These are phyloP conservation scores for Orius insidiosus DNA, from an alignment of 1,140 invertebrate species.

Conservation along the genomic window DNA sequence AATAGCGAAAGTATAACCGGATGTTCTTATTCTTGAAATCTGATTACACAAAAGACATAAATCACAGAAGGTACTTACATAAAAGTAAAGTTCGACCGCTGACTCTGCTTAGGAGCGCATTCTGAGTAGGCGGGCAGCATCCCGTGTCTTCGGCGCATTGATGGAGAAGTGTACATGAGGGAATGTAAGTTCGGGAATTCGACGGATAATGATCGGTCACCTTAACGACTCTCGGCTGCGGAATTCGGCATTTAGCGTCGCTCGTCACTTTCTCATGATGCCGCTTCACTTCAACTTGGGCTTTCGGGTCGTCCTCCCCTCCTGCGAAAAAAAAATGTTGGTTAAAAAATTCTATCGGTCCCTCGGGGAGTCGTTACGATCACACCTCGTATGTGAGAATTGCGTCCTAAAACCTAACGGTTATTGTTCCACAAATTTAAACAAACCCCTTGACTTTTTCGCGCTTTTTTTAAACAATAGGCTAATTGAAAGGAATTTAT, in stretches of 20 bases:
- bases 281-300: constrained; percentile 29
- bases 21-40: too few species aligned
- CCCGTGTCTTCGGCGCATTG: constrained; percentile 60
- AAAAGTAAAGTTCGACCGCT: constrained; percentile 49
- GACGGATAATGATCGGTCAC: constrained; percentile 44
- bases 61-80: constrained; percentile 38
- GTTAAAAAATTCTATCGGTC: too few species aligned
- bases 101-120: constrained; percentile 46
- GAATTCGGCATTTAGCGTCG: constrained; percentile 41
- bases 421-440: too few species aligned
- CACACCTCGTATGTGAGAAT: too few species aligned
- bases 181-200: constrained; percentile 47
- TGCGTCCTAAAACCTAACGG: too few species aligned
- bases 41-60: too few species aligned
- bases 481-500: too few species aligned
- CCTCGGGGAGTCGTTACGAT: too few species aligned
- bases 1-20: too few species aligned
- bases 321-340: too few species aligned
- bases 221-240: constrained; percentile 39
- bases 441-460: too few species aligned
- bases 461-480: too few species aligned
- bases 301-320: constrained; percentile 7
- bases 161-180: constrained; percentile 54
- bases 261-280: constrained; percentile 36
- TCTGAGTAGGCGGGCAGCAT: constrained; percentile 44